These are phyloP conservation scores for Proisotoma minuta DNA, from an alignment of 2,888 invertebrate species.

Conservation along the genomic window DNA sequence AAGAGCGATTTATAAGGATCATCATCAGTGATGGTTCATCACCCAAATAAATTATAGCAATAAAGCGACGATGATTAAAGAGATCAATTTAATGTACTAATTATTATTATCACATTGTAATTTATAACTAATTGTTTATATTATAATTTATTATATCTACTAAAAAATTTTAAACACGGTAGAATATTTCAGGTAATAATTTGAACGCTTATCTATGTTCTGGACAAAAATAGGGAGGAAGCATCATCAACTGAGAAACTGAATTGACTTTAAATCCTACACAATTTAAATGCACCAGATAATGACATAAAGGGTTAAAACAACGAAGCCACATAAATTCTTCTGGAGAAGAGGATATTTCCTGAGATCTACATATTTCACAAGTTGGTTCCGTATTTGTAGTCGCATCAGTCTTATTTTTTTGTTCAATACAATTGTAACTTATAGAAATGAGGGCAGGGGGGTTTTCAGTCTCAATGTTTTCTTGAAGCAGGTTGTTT, in stretches of 20 bases:
- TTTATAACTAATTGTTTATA: too few relatives aligned
- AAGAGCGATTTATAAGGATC: too few relatives aligned
- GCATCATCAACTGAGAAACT: conserved; percentile 24
- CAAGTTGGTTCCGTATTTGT: conserved; percentile 36
- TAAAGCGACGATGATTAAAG: too few relatives aligned
- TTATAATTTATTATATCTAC: too few relatives aligned
- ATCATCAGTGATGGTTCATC: too few relatives aligned
- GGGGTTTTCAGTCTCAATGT: not conserved
- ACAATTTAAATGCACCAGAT: conserved; percentile 40
- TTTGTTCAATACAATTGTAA: not conserved
- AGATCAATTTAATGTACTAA: too few relatives aligned
- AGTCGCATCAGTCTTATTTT: not conserved
- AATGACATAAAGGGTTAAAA: conserved; percentile 40
- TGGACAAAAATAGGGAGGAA: conserved; percentile 44
- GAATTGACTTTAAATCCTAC: conserved; percentile 38
- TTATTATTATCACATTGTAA: too few relatives aligned
- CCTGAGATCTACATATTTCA: conserved; percentile 17
- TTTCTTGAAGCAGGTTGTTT: not conserved
- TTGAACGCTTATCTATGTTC: conserved; percentile 32
- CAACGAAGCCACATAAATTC: conserved; percentile 43
- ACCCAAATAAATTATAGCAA: too few relatives aligned
- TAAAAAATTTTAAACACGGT: too few relatives aligned
- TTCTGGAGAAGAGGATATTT: not conserved
- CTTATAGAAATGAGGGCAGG: not conserved
- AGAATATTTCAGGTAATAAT: too few relatives aligned